Evolutionary conservation across 53 echinoderm and acorn worm species (phyloP).

Genomic region (Apostichopus leukothele): DNA sequence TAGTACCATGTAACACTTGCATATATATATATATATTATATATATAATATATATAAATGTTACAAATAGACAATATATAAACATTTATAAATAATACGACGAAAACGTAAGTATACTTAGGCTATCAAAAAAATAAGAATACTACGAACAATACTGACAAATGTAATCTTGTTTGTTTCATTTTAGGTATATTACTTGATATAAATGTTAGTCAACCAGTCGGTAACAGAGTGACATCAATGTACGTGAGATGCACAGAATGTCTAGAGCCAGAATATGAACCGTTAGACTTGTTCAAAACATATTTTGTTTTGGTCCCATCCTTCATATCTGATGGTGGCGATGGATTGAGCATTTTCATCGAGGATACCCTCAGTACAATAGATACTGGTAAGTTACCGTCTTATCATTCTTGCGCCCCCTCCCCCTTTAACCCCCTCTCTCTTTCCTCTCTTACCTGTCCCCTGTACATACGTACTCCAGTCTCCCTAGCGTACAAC

Average conservation of each 20-base stretch:
- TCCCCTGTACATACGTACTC: too few relatives aligned
- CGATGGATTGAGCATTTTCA: constrained; percentile 67
- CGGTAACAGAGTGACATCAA: constrained; percentile 58
- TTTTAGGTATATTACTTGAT: background rate
- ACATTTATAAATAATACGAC: too few relatives aligned
- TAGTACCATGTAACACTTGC: too few relatives aligned
- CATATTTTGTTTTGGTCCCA: constrained; percentile 61
- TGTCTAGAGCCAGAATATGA: constrained; percentile 71
- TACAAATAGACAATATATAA: too few relatives aligned
- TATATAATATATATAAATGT: too few relatives aligned
- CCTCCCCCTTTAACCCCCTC: background rate
- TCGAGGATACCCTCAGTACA: constrained; percentile 27
- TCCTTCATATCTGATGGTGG: constrained; percentile 67
- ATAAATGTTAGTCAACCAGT: background rate
- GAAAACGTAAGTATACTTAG: too few relatives aligned
- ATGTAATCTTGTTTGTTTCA: background rate
- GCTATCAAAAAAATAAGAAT: too few relatives aligned
- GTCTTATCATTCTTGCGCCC: background rate
- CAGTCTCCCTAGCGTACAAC: too few relatives aligned
- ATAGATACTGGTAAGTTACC: background rate
- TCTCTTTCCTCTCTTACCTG: too few relatives aligned
- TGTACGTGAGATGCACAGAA: constrained; percentile 63
- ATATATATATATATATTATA: too few relatives aligned
- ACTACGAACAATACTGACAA: too few relatives aligned
- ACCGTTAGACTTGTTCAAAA: constrained; percentile 53